Conservation (phyloP, 1,140 invertebrate genomes). For the Leptonema lineaticorne region DNA sequence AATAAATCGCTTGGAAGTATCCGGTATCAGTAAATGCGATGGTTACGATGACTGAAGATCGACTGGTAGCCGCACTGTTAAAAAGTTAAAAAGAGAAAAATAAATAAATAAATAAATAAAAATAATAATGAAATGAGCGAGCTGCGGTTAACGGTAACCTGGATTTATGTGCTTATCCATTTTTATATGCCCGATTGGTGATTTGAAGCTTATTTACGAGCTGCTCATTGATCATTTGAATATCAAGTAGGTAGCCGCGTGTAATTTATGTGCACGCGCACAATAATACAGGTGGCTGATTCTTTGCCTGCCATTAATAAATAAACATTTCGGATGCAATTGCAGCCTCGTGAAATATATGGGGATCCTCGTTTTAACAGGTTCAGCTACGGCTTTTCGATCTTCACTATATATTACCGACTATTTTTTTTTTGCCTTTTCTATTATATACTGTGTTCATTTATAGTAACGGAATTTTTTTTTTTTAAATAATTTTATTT, state of each 20-base stretch:
- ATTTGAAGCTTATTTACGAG: conserved; percentile 37
- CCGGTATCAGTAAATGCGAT: neutral
- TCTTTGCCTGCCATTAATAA: neutral
- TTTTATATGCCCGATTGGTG: conserved; percentile 29
- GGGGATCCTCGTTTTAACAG: too few species aligned
- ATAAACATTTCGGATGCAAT: conserved; percentile 2
- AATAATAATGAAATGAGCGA: too few species aligned
- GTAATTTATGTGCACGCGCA: conserved; percentile 22
- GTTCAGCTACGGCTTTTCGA: too few species aligned
- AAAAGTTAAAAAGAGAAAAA: neutral
- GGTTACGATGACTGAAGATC: neutral
- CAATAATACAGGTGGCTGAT: conserved; percentile 23
- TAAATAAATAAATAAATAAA: too few species aligned
- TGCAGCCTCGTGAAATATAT: neutral
- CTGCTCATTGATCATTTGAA: conserved; percentile 40
- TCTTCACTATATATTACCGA: too few species aligned
- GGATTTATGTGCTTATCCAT: conserved; percentile 30
- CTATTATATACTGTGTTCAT: too few species aligned
- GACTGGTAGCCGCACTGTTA: neutral
- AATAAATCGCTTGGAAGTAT: conserved; percentile 19
- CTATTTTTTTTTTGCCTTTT: too few species aligned
- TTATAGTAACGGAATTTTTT: too few species aligned
- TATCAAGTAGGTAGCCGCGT: conserved; percentile 35
- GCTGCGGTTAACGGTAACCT: conserved; percentile 22
- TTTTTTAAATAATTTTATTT: too few species aligned